A percentile compares a stretch with the other conserved stretches of the same genome.
Conservation (phyloP, 1,140 invertebrate genomes). For the Eupristina koningsbergeri region DNA sequence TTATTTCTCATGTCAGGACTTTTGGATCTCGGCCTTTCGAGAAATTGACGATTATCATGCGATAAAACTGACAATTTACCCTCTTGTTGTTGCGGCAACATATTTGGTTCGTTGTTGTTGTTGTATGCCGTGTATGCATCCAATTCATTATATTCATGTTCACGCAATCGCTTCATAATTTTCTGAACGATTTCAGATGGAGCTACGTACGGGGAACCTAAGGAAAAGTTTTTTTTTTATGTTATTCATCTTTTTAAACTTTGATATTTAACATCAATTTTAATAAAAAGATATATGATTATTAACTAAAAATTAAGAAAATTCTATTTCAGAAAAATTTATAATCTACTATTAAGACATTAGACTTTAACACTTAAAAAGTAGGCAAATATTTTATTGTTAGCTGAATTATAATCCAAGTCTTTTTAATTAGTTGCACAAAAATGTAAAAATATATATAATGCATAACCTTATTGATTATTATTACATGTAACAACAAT, state of each 20-base stretch:
- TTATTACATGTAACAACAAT: too few relatives aligned
- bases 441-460: too few relatives aligned
- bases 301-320: background rate
- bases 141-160: conserved; percentile 71
- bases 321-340: too few relatives aligned
- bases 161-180: conserved; percentile 75
- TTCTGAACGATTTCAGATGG: conserved; percentile 76
- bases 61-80: conserved; percentile 70
- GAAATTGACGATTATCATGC: conserved; percentile 74
- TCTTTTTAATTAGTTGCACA: too few relatives aligned
- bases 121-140: conserved; percentile 59
- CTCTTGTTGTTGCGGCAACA: conserved; percentile 53
- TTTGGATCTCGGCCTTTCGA: conserved; percentile 72
- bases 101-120: conserved; percentile 42
- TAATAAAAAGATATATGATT: background rate
- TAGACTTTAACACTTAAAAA: too few relatives aligned
- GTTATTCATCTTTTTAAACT: too few relatives aligned
- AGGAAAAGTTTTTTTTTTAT: background rate
- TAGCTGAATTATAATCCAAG: too few relatives aligned
- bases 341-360: too few relatives aligned
- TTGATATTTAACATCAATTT: too few relatives aligned
- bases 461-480: too few relatives aligned
- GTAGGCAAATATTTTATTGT: too few relatives aligned
- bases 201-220: conserved; percentile 74
- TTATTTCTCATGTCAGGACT: conserved; percentile 72